Evolutionary conservation across 1,140 invertebrate species (phyloP).

Genomic region (Drosophila hydei): DNA sequence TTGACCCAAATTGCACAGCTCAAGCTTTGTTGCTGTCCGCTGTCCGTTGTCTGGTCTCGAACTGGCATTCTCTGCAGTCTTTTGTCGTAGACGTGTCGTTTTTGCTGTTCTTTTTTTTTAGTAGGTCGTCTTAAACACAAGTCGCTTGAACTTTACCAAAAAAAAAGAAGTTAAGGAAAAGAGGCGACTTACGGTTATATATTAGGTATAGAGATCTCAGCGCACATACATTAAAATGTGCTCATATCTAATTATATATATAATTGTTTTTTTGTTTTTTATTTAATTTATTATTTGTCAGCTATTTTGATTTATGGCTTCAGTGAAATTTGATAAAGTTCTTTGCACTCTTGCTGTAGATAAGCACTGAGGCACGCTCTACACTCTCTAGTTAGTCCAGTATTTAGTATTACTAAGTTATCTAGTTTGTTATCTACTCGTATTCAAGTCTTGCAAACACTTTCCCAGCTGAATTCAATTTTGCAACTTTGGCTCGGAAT

Average conservation of each 20-base stretch:
- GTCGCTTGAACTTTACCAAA: conserved; percentile 38
- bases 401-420: no score
- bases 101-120: conserved; percentile 39
- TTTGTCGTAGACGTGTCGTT: conserved; percentile 52
- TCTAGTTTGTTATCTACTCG: neutral
- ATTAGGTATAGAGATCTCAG: neutral
- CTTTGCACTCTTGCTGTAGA: neutral
- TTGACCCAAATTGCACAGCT: conserved; percentile 50
- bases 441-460: conserved; percentile 1
- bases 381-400: no score
- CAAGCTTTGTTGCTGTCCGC: conserved; percentile 16
- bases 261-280: neutral
- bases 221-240: neutral
- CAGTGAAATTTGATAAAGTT: neutral
- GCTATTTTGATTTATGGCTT: neutral
- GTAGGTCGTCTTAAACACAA: conserved; percentile 41
- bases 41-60: conserved; percentile 18
- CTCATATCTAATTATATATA: neutral
- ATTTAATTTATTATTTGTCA: neutral
- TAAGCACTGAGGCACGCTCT: neutral
- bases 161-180: neutral
- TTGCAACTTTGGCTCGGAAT: conserved; percentile 22
- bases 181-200: no score
- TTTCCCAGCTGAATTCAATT: conserved; percentile 45
- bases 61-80: conserved; percentile 25